Conservation (phyloP, 1,140 invertebrate species). For the Centruroides vittatus region DNA sequence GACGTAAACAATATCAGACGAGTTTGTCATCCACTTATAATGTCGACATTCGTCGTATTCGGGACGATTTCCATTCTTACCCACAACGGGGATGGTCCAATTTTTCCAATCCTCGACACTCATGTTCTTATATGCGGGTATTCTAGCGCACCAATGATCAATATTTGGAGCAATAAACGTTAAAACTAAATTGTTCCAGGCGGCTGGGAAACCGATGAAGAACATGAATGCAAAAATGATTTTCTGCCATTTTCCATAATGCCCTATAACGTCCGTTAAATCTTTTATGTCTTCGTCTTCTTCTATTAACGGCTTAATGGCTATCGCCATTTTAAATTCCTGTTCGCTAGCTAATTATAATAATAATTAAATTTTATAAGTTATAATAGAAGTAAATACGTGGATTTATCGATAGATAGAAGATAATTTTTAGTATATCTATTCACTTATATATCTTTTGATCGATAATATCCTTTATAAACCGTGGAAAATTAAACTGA, state of each 20-base stretch:
- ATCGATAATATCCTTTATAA: too few relatives aligned
- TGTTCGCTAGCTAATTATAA: too few relatives aligned
- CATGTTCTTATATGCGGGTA: background rate
- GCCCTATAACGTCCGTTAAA: background rate
- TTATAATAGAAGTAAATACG: too few relatives aligned
- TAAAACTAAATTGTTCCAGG: background rate
- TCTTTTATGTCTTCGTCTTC: background rate
- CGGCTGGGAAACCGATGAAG: conserved; percentile 29
- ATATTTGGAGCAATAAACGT: background rate
- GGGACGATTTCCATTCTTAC: background rate
- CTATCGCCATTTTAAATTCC: too few relatives aligned
- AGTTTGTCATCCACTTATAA: background rate
- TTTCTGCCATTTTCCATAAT: background rate
- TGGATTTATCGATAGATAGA: too few relatives aligned
- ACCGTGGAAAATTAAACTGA: too few relatives aligned
- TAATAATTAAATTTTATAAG: too few relatives aligned
- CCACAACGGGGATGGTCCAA: background rate
- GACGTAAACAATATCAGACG: background rate
- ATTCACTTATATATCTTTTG: too few relatives aligned
- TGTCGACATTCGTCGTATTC: background rate
- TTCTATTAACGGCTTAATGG: too few relatives aligned
- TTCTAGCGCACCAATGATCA: conserved; percentile 1
- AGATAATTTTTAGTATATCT: too few relatives aligned
- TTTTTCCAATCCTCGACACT: background rate
- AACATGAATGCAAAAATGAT: conserved; percentile 28